Evolutionary conservation across 1,140 invertebrate genomes (phyloP).

Genomic region (Eupristina koningsbergeri): DNA sequence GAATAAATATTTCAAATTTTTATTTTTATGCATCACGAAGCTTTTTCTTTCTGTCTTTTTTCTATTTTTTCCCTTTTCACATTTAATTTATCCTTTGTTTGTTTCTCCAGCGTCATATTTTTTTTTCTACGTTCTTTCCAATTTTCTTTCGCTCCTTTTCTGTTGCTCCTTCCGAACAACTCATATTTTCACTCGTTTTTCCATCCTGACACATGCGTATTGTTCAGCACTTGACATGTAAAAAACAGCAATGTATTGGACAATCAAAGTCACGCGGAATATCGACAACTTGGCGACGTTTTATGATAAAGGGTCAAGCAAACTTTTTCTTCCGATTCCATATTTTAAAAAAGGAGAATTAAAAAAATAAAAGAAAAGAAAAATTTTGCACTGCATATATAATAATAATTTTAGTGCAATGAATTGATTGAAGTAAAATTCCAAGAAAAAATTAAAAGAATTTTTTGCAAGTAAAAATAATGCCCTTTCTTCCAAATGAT

Average conservation of each 20-base stretch:
- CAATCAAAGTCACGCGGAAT: conserved; percentile 29
- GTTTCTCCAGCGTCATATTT: conserved; percentile 41
- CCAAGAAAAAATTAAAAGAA: no score
- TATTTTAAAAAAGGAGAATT: no score
- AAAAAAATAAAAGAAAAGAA: no score
- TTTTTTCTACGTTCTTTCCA: conserved; percentile 10
- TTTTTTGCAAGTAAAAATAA: no score
- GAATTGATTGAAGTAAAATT: no score
- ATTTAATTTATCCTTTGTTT: conserved; percentile 2
- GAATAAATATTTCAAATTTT: conserved; percentile 31
- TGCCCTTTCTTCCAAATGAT: no score
- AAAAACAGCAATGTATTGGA: conserved; percentile 34
- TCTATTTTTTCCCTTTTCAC: conserved; percentile 5
- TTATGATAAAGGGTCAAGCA: conserved; percentile 39
- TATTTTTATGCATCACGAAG: not conserved
- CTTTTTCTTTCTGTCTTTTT: not conserved
- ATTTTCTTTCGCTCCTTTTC: not conserved
- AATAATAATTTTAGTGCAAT: no score
- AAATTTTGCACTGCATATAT: no score
- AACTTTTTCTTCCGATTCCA: conserved; percentile 39
- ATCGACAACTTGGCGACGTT: conserved; percentile 42
- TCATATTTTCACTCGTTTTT: not conserved
- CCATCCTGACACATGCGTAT: not conserved
- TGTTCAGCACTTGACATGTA: conserved; percentile 23
- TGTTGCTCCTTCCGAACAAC: not conserved